Base-by-base conservation (phyloP, 2,888 invertebrate species). In the Pyrgus malvae region DNA sequence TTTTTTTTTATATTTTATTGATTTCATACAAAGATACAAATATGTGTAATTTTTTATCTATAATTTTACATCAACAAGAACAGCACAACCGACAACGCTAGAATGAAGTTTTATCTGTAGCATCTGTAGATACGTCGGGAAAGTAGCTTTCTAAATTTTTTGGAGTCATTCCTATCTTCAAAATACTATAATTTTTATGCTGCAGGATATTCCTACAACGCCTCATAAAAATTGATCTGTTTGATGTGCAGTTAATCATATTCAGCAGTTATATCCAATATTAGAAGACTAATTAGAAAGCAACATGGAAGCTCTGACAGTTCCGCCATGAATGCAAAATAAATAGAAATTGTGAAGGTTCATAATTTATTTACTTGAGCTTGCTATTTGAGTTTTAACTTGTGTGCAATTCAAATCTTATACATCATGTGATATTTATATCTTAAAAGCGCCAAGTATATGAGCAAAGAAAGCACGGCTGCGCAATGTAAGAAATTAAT, bases 261-360 rank as follows among this genome's bases (percentile, higher is more conserved):
- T 63, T 21, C 33, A 57, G 48, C 48, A 49, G 44, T 41, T 58
- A 54, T 55, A 35, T n/a, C 48, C 31, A 67, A 17, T 58, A 40
- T 38, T 50, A 46, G 57, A 65, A 60, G 61, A 65, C 65, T 55
- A 64, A 64, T 67, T 69, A 90, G 90, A 90, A 90, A 90, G 90
- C 90, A 91, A 90, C 90, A 91, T 91, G 90, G 90, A 90, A 90
- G 90, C 87, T 77, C 78, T 90, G 90, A 91, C 90, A 91, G 90
- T 91, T 91, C 90, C 90, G 90, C 90, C 90, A 91, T 91, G 90
- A 90, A 91, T 88, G 90, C 90, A 90, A 90, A 90, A 90, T 90
- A 90, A 91, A 91, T 91, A 90, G 83, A 86, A 86, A 88, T 83
- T 88, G 76, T 76, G 76, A 78, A 88, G 89, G 87, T 88, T 76